A percentile compares a stretch with the other conserved stretches of the same genome.
Evolutionary conservation across 2,113 vertebrate genomes (phyloP).

Genomic region (Cercocebus atys): DNA sequence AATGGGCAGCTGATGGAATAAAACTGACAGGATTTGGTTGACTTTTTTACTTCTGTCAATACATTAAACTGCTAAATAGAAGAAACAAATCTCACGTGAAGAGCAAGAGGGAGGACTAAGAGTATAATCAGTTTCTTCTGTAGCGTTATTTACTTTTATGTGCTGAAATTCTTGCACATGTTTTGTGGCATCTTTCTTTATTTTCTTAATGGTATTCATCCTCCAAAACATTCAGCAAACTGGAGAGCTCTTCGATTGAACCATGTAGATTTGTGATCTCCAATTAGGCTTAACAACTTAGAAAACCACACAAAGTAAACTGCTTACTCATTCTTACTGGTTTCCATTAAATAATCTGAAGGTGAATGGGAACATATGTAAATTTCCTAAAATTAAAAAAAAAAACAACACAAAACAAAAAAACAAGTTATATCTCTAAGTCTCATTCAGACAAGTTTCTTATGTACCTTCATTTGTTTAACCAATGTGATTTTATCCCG

Average conservation of each 20-base stretch:
- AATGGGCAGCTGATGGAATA: not conserved
- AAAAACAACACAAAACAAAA: too few relatives aligned
- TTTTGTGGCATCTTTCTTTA: not conserved
- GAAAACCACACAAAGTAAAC: not conserved
- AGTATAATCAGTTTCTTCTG: not conserved
- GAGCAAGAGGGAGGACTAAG: not conserved
- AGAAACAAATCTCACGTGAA: not conserved
- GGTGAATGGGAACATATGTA: not conserved
- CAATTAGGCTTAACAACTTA: not conserved
- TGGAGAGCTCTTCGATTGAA: not conserved
- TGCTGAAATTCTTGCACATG: not conserved
- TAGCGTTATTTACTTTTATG: not conserved
- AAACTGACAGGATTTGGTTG: not conserved
- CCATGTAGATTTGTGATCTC: not conserved
- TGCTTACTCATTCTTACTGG: not conserved
- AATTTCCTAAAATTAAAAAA: not conserved
- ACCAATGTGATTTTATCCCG: not conserved
- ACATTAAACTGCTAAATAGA: not conserved
- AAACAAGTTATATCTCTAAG: not conserved
- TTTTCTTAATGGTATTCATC: not conserved
- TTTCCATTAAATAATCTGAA: not conserved
- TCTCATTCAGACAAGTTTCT: not conserved
- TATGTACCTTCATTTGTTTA: not conserved
- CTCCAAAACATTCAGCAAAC: not conserved
- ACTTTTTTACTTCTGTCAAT: not conserved